Evolutionary conservation across 2,113 vertebrate genomes (phyloP).

Genomic region (Syrrhaptes paradoxus): DNA sequence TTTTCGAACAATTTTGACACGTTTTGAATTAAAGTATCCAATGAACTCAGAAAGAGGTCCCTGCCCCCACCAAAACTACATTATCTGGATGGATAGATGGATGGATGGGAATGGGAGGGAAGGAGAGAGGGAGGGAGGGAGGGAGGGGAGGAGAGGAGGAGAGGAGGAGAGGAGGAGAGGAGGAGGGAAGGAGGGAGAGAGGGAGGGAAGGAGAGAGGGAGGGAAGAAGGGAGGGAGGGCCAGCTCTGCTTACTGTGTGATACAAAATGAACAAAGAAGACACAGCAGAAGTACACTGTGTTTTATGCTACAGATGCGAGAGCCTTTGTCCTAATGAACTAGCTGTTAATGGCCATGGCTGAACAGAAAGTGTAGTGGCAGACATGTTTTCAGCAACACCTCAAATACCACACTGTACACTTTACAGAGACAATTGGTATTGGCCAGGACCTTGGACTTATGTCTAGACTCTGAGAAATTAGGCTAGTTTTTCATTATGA

Average conservation of each 20-base stretch:
- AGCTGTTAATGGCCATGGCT: not conserved
- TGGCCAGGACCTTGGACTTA: not conserved
- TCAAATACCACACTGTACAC: not conserved
- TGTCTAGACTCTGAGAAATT: not conserved
- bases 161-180: not conserved
- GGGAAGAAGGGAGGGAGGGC: too few relatives aligned
- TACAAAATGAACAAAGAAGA: not conserved
- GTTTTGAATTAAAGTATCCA: not conserved
- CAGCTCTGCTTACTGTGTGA: not conserved
- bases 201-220: not conserved
- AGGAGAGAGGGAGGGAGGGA: not conserved
- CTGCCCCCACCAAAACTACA: not conserved
- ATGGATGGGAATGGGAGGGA: too few relatives aligned
- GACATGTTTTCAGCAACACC: not conserved
- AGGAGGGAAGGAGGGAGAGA: not conserved
- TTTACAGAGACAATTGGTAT: not conserved
- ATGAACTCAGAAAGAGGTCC: not conserved
- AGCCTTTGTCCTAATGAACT: not conserved
- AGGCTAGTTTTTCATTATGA: not conserved
- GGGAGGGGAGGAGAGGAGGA: not conserved
- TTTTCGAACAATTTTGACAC: not conserved
- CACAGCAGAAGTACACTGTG: not conserved
- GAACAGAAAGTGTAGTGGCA: not conserved
- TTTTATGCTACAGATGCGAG: not conserved
- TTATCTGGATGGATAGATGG: not conserved